Conservation (phyloP, 2,797 vertebrate species). For the Falco rusticolus region DNA sequence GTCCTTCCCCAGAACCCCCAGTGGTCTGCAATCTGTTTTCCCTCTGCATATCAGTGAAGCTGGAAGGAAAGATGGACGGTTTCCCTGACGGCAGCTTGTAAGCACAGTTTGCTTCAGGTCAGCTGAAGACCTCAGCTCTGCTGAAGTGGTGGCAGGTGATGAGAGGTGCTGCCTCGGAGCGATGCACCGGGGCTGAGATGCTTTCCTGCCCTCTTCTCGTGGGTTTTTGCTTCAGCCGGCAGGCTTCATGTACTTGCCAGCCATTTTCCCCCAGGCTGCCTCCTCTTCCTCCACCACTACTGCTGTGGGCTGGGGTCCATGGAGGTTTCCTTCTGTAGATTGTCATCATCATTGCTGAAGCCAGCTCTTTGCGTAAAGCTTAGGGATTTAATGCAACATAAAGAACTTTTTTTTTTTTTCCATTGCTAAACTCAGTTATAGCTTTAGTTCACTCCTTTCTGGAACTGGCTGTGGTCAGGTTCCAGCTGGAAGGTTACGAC, state of each 20-base stretch:
- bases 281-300: not conserved
- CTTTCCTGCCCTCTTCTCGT: not conserved
- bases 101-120: not conserved
- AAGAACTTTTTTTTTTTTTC: not conserved
- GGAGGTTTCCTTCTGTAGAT: not conserved
- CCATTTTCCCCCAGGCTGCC: not conserved
- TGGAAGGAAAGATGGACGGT: not conserved
- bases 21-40: not conserved
- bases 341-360: not conserved
- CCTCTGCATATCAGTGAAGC: not conserved
- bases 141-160: not conserved
- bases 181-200: not conserved
- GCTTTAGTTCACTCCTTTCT: not conserved
- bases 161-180: not conserved
- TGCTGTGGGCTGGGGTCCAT: not conserved
- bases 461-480: not conserved
- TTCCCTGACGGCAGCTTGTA: not conserved
- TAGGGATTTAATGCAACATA: not conserved
- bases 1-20: not conserved
- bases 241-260: not conserved
- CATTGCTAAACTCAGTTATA: not conserved
- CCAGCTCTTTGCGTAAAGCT: not conserved
- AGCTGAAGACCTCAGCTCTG: not conserved
- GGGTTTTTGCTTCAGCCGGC: not conserved
- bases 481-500: not conserved